Conservation (phyloP, 2,113 vertebrate genomes). For the Apodemus sylvaticus region DNA sequence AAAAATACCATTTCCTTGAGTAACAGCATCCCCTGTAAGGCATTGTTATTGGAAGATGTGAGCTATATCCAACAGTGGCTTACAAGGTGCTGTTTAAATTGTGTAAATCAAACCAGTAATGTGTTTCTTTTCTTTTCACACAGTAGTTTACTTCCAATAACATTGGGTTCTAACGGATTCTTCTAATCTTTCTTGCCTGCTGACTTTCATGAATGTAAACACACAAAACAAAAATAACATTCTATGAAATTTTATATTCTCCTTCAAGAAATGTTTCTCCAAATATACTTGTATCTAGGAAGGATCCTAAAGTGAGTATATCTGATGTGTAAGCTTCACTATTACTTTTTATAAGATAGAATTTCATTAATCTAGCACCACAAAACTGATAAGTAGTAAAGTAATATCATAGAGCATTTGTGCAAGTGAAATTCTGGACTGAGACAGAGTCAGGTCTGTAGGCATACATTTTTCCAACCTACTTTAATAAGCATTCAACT, state of each 20-base stretch:
- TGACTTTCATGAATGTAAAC: not conserved
- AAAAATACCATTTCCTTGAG: constrained; percentile 65
- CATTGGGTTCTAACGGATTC: not conserved
- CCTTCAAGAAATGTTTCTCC: not conserved
- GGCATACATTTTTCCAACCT: too few species aligned
- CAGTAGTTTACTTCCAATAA: not conserved
- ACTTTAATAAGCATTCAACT: too few species aligned
- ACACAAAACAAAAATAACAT: not conserved
- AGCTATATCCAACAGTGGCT: constrained; percentile 38
- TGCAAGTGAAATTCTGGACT: not conserved
- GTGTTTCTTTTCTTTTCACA: not conserved
- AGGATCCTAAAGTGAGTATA: not conserved
- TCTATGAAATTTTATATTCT: constrained; percentile 19
- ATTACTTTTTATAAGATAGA: not conserved
- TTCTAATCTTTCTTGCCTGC: not conserved
- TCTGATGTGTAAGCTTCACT: not conserved
- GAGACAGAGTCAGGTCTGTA: not conserved
- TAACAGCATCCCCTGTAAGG: not conserved
- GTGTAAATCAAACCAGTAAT: constrained; percentile 11
- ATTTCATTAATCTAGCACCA: not conserved
- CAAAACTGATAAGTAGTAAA: not conserved
- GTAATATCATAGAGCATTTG: not conserved
- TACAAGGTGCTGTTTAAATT: not conserved
- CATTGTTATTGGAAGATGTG: constrained; percentile 30
- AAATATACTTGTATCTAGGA: not conserved